Base-by-base conservation (phyloP, 2,797 vertebrate genomes). In the Hylomyscus alleni region DNA sequence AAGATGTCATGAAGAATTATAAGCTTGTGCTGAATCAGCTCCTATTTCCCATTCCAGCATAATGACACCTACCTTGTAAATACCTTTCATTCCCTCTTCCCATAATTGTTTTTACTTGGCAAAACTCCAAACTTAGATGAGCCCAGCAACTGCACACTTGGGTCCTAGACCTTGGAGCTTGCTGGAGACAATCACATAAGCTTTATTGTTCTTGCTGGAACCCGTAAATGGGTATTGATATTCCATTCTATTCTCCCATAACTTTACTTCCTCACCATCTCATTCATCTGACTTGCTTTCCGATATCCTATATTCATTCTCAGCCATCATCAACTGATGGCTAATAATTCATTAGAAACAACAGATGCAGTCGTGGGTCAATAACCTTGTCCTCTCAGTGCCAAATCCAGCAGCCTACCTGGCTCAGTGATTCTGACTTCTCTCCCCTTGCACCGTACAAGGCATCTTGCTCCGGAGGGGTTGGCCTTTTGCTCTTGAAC, bases 141-240 rank as follows among this genome's bases (percentile, higher is more conserved):
- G n/a, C 24, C 24, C 40, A 13, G 10, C 20, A 34, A 67, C 3
- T 14, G 29, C 82, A 69, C 6, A 47, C 19, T 60, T 80, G 47
- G 31, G 72, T 47, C 65, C 31, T 19, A 22, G 62, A 52, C 82
- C 26, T 73, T 24, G 0, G 24, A 91, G 13, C 19, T 80, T 73
- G 22, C 29, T 65, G 44, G 82, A 90, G 26, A 87, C 2, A 24
- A 40, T 82, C 76, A 34, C 4, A 2, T 76, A 37, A 78, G 22
- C 9, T 24, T 88, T 37, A 56, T 88, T 90, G 40, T 77, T 90
- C 76, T 87, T 93, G 29, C 56, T 81, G 73, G 77, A 60, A 81
- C 52, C 72, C 22, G n/a, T 75, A 81, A 80, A 44, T 89, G 84
- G 10, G 7, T 81, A 85, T 69, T 89, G 72, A 89, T 78, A 89